Base-by-base conservation (phyloP, 2,113 vertebrate genomes). In the Corythoichthys intestinalis region DNA sequence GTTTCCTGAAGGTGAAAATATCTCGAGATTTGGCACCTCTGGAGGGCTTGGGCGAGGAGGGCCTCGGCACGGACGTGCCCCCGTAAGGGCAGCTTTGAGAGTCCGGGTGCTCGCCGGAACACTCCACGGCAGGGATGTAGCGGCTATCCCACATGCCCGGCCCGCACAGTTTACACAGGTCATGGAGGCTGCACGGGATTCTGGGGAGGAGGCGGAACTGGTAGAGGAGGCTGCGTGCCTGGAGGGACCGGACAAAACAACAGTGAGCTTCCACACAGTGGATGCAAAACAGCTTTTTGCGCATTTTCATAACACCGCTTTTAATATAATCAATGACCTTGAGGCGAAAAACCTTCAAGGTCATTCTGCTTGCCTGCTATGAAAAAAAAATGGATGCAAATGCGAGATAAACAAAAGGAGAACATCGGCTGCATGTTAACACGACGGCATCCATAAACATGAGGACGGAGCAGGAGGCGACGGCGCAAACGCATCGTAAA, bases 71-170 rank as follows among this genome's bases (percentile, higher is more conserved):
- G 63, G 84, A 89, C 2, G 89, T 94, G 73, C 96, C 96, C 77
- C 95, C 95, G 0, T 95, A 98, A 0, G 96, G 96, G 85, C 97
- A 99, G 91, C 93, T 92, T 83, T 97, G 93, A 0, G 91, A 94
- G 73, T 93, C 94, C 0, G 88, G 87, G 85, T 97, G 97, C 59
- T 95, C 93, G 53, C 96, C 96, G 0, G 95, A 94, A 88, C 97
- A 98, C 91, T 98, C 97, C 82, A 98, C 94, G 0, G 96, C 90
- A 0, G 97, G 97, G 83, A 98, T 96, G 92, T 92, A 97, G 75
- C 96, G 96, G 0, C 97, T 98, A 91, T 99, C 97, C 97, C 97
- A 98, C 97, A 98, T 97, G 35, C 97, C 97, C 0, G 95, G 93
- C 37, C 97, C 95, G 2, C 97, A 99, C 62, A 96, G 92, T 89